Conservation (phyloP, 1,140 invertebrate genomes). For the Cardiocondyla obscurior region DNA sequence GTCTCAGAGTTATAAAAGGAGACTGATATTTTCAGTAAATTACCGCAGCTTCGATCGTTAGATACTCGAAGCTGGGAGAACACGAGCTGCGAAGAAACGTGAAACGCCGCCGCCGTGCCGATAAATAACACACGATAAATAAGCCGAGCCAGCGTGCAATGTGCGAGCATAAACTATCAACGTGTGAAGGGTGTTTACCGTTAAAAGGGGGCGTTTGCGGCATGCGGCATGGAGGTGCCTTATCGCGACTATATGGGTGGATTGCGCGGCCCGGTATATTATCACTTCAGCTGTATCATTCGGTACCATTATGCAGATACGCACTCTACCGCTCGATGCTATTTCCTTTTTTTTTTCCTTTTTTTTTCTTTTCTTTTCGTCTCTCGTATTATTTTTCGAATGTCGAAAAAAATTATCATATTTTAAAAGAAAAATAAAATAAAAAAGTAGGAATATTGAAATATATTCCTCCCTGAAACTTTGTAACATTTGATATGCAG, state of each 20-base stretch:
- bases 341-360: background rate
- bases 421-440: too few species aligned
- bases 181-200: conserved; percentile 71
- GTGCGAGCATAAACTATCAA: conserved; percentile 67
- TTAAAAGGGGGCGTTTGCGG: conserved; percentile 63
- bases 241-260: conserved; percentile 75
- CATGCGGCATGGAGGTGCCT: conserved; percentile 69
- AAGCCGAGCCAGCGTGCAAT: background rate
- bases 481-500: too few species aligned
- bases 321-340: background rate
- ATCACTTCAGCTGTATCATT: conserved; percentile 60
- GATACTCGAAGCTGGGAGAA: background rate
- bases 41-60: background rate
- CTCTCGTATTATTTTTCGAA: background rate
- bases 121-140: conserved; percentile 69
- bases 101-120: conserved; percentile 41
- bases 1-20: background rate
- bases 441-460: background rate
- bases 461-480: too few species aligned
- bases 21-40: background rate
- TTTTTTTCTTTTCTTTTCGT: background rate
- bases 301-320: conserved; percentile 50
- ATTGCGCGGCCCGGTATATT: conserved; percentile 74
- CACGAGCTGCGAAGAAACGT: conserved; percentile 57
- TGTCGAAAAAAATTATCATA: background rate